Base-by-base conservation (phyloP, 2,113 vertebrate species). In the Siphamia tubifer region DNA sequence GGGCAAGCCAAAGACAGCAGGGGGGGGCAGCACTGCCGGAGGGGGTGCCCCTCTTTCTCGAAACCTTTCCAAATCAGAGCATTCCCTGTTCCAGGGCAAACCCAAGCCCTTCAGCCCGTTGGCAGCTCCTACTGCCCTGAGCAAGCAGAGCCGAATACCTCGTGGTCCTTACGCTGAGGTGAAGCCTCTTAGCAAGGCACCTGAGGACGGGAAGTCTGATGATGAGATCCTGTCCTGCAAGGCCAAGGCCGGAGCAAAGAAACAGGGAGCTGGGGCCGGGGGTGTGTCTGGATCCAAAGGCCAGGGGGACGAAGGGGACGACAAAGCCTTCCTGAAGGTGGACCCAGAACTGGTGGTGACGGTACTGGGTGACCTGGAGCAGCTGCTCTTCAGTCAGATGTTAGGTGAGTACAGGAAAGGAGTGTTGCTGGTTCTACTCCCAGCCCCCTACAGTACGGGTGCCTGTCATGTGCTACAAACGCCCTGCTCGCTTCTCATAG, bases 321-420 rank as follows among this genome's bases (percentile, higher is more conserved):
- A 97, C 81, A 95, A 97, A 40, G 88, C 95, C 55, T 99, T 96
- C 86, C 91, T 99, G 69, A 98, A 98, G 89, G 98, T 98, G 92
- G 98, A 99, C 82, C 97, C 98, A 7, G 98, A 99, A 85, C 92
- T 99, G 68, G 98, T 99, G 87, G 98, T 98, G 79, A 99, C 98
- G 0, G 98, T 98, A 75, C 92, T 99, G 87, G 98, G 98, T 0
- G 98, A 99, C 89, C 90, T 99, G 89, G 98, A 99, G 89, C 98
- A 99, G 92, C 94, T 99, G 47, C 96, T 99, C 32, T 99, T 99
- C 94, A 99, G 97, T 90, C 96, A 98, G 87, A 97, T 98, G 90
- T 86, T 99, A 66, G 97, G 97, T 99, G 89, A 98, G 97, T 96
- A 84, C 13, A 49, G 10, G 13, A 36, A 32, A 58, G 34, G 20